These are phyloP conservation scores for Caenorhabditis latens DNA, from an alignment of 1,140 invertebrate genomes.

Conservation along the genomic window DNA sequence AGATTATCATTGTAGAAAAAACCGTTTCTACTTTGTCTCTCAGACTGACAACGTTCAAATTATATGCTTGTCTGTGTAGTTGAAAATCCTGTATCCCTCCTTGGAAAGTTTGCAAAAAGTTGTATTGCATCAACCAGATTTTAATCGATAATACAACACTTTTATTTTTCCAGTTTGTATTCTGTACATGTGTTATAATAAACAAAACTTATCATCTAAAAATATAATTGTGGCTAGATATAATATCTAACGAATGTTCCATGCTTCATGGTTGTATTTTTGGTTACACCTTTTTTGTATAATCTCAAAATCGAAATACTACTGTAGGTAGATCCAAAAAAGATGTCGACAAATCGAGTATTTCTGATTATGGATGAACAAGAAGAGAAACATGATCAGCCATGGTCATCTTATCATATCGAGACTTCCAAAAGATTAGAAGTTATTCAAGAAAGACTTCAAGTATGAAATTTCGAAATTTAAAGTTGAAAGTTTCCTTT, in stretches of 20 bases:
- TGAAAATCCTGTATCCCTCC: too few relatives aligned
- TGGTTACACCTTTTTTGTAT: background rate
- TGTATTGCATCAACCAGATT: too few relatives aligned
- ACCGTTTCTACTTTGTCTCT: background rate
- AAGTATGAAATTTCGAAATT: background rate
- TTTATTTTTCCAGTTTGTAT: too few relatives aligned
- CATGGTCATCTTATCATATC: slow-evolving; percentile 45
- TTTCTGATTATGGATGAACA: slow-evolving; percentile 16
- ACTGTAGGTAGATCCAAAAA: background rate
- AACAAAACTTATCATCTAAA: too few relatives aligned
- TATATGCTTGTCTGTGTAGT: too few relatives aligned
- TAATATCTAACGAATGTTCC: too few relatives aligned
- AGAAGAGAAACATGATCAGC: background rate
- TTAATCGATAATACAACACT: too few relatives aligned
- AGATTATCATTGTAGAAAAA: background rate
- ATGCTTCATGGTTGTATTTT: background rate
- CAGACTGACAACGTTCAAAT: too few relatives aligned
- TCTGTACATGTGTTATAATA: too few relatives aligned
- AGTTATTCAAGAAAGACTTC: slow-evolving; percentile 11
- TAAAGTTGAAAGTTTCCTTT: background rate
- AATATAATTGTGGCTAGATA: too few relatives aligned
- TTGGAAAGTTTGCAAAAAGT: too few relatives aligned
- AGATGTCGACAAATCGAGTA: background rate
- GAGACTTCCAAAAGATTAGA: slow-evolving; percentile 7
- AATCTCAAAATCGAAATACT: background rate